Percentiles rank a stretch among this genome's conserved stretches.
phyloP scores from a whole-genome alignment of 2,888 invertebrate genomes.

The Tridacna crocea region DNA sequence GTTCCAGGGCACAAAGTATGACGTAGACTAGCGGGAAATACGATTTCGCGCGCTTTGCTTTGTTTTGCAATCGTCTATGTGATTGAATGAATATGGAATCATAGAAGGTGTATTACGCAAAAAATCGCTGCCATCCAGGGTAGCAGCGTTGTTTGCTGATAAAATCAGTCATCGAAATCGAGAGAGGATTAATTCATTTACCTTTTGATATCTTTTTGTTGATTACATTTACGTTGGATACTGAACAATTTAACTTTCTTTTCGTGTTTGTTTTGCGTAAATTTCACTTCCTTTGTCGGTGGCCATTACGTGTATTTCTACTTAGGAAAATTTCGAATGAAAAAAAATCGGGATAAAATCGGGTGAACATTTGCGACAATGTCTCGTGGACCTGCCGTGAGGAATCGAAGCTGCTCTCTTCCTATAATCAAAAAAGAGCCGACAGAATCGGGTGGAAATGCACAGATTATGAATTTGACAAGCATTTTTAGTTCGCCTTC shows the following conservation, averaged over 20 bases:
- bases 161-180: conserved; percentile 14
- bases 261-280: conserved; percentile 25
- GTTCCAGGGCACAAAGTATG: conserved; percentile 44
- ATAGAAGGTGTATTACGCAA: conserved; percentile 36
- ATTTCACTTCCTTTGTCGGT: conserved; percentile 59
- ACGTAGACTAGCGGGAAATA: conserved; percentile 82
- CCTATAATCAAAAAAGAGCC: conserved; percentile 75
- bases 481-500: conserved; percentile 67
- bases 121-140: conserved; percentile 56
- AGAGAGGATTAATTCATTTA: conserved; percentile 41
- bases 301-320: conserved; percentile 47
- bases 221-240: conserved; percentile 30
- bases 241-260: conserved; percentile 62
- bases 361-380: conserved; percentile 52
- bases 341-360: conserved; percentile 45
- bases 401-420: conserved; percentile 70
- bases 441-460: conserved; percentile 64
- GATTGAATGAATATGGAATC: conserved; percentile 56
- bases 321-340: conserved; percentile 25
- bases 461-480: conserved; percentile 74
- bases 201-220: conserved; percentile 49
- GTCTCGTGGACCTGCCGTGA: conserved; percentile 70
- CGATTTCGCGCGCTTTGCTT: conserved; percentile 83
- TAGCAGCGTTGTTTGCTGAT: conserved; percentile 26
- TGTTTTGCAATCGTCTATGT: conserved; percentile 70